Evolutionary conservation across 2,888 invertebrate genomes (phyloP), one percentile per base, ranked within the genome.

Genomic region (Ptychoptera albimana): DNA sequence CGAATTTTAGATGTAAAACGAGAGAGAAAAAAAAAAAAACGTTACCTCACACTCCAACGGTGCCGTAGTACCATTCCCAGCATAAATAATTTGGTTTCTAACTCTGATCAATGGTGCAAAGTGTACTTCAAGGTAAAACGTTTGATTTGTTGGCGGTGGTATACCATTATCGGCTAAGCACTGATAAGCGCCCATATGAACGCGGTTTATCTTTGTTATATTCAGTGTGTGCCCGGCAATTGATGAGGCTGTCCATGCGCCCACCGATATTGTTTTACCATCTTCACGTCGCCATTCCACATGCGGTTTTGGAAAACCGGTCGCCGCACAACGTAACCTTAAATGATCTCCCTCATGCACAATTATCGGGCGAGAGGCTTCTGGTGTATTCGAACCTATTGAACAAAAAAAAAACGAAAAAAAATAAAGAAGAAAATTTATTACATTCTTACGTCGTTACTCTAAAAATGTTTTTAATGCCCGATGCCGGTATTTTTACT

Each of bases 71-170:
- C 81, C 81, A 54, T 79, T 78, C 37, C 74, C 70, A 0, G 79
- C 80, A 41, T 80, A 81, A 44, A 87, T 75, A 57, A 77, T 72
- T 57, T 82, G 82, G 55, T 79, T 79, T 43, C 78, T 77, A 32
- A 89, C 83, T 43, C 79, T 72, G 52, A 91, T 86, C 60, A 83
- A 75, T 1, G 91, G 89, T 40, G 85, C 75, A 66, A 91, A 93
- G 57, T 87, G 82, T 8, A 93, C 86, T 64, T 88, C 84, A n/a
- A 93, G 74, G 45, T 76, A 73, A 50, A 84, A 87, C 11, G 79
- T 81, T 59, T 83, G 81, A 60, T 78, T 82, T 16, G 81, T 81
- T 15, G 81, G 71, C 0, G 91, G 91, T 36, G 84, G 78, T 56
- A 93, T 78, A 2, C 89, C 91, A 60, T 94, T 94, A 60, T 78